These are phyloP conservation scores for Odontamblyopus rebecca DNA, from an alignment of 2,797 vertebrate species.

Conservation along the genomic window DNA sequence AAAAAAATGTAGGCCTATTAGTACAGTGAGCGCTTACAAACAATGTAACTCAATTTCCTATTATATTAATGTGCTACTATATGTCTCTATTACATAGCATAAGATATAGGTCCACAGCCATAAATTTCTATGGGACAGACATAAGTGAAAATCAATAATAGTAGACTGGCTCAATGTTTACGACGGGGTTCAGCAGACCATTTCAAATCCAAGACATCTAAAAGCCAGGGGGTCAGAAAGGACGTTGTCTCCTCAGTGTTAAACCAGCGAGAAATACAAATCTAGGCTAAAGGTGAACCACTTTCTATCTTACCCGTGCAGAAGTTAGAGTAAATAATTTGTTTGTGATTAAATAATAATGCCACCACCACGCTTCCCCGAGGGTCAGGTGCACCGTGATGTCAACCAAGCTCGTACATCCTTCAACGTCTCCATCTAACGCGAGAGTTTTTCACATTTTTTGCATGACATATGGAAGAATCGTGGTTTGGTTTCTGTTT, in stretches of 20 bases:
- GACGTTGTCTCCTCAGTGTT: not conserved
- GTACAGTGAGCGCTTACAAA: too few species aligned
- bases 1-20: too few species aligned
- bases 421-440: not conserved
- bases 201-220: not conserved
- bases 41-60: too few species aligned
- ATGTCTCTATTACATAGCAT: not conserved
- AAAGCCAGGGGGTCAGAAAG: not conserved
- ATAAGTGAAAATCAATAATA: not conserved
- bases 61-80: too few species aligned
- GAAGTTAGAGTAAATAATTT: conserved; percentile 14
- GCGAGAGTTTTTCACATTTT: conserved; percentile 12
- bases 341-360: not conserved
- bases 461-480: not conserved
- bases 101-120: not conserved
- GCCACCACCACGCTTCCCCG: not conserved
- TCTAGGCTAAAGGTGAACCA: not conserved
- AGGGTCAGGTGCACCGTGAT: conserved; percentile 15
- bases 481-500: not conserved
- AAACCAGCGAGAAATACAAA: not conserved
- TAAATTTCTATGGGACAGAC: not conserved
- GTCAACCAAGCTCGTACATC: conserved; percentile 12
- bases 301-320: not conserved
- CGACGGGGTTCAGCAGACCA: not conserved
- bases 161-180: not conserved